Evolutionary conservation across 2,113 vertebrate genomes (phyloP).

Genomic region (Macquaria ambigua): DNA sequence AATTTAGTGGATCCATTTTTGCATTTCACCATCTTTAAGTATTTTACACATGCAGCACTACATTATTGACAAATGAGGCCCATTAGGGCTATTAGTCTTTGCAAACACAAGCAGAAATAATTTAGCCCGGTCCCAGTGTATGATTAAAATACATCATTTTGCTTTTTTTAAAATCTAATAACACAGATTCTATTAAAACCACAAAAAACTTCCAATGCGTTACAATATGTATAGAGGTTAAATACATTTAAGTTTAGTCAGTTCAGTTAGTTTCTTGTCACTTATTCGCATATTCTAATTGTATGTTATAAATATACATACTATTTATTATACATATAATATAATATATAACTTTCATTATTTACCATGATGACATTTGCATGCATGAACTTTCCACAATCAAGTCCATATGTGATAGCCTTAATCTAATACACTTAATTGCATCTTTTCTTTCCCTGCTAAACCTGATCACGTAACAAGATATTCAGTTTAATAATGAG

Average conservation of each 20-base stretch:
- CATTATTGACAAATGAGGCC: slow-evolving; percentile 62
- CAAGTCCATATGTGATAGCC: neutral
- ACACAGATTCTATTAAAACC: neutral
- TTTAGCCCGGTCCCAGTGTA: slow-evolving; percentile 12
- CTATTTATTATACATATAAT: too few relatives aligned
- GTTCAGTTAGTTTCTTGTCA: neutral
- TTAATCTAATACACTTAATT: neutral
- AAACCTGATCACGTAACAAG: neutral
- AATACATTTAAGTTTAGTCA: neutral
- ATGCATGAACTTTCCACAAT: neutral
- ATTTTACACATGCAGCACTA: slow-evolving; percentile 41
- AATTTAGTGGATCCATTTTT: slow-evolving; percentile 47
- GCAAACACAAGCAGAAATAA: slow-evolving; percentile 57
- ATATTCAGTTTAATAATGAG: neutral
- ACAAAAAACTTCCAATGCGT: neutral
- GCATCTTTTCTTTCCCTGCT: neutral
- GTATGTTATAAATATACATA: neutral
- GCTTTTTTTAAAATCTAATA: neutral
- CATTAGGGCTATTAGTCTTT: slow-evolving; percentile 66
- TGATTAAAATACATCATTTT: slow-evolving; percentile 37
- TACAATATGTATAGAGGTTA: neutral
- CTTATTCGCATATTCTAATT: neutral
- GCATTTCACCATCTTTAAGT: slow-evolving; percentile 24
- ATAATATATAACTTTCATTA: neutral
- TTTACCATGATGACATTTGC: neutral